Conservation (phyloP, 2,797 vertebrate species). For the Bufotes viridis region DNA sequence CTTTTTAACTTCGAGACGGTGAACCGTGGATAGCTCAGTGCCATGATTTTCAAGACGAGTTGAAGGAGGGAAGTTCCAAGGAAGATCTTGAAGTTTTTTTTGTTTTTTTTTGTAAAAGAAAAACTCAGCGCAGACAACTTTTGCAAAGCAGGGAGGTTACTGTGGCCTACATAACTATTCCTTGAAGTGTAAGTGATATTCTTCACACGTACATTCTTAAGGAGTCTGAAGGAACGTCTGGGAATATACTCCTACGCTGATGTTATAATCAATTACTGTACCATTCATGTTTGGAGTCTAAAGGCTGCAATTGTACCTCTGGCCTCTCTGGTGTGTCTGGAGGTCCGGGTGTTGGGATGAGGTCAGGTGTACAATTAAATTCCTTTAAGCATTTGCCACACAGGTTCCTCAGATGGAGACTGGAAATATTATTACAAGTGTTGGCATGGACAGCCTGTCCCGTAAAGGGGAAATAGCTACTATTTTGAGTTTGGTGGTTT, state of each 20-base stretch:
- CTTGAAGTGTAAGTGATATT: constrained; percentile 39
- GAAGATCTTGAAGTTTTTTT: constrained; percentile 17
- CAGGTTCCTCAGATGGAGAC: constrained; percentile 21
- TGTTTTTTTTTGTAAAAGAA: not conserved
- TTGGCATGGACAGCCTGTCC: not conserved
- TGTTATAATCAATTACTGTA: constrained; percentile 53
- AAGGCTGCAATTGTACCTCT: constrained; percentile 2
- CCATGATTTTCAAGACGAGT: constrained; percentile 24
- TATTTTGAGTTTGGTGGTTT: constrained; percentile 15
- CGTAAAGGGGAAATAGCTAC: not conserved
- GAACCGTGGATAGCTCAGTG: constrained; percentile 34
- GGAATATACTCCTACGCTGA: constrained; percentile 47
- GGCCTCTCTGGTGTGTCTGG: constrained; percentile 32
- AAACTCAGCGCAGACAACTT: constrained; percentile 25
- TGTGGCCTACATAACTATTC: constrained; percentile 31
- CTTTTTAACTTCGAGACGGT: not conserved
- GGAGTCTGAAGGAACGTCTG: constrained; percentile 43
- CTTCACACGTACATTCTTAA: constrained; percentile 42
- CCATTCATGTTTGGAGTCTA: constrained; percentile 33
- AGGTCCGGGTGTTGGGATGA: constrained; percentile 17
- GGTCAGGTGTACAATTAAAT: constrained; percentile 38
- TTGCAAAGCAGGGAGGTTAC: constrained; percentile 22
- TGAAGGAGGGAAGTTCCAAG: constrained; percentile 13
- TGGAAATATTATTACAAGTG: constrained; percentile 46
- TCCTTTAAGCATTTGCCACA: constrained; percentile 24